These are phyloP conservation scores for Eupithecia abbreviata DNA, from an alignment of 2,888 invertebrate species.

Conservation along the genomic window DNA sequence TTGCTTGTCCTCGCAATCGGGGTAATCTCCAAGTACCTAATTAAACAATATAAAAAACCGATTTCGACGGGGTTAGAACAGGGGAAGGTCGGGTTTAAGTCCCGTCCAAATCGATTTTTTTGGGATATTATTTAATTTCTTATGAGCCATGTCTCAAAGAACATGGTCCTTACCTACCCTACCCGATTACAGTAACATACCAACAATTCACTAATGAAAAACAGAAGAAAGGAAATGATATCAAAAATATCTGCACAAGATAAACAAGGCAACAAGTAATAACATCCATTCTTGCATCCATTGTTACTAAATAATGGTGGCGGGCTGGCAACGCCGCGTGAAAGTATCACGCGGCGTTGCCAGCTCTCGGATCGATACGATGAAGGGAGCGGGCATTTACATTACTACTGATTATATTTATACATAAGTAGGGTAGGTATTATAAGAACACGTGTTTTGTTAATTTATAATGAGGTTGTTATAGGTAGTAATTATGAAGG, in stretches of 20 bases:
- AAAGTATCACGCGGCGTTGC: slow-evolving; percentile 54
- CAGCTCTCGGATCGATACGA: slow-evolving; percentile 42
- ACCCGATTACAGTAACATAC: background rate
- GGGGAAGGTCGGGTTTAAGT: too few species aligned
- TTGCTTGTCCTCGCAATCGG: too few species aligned
- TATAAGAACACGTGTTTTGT: slow-evolving; percentile 26
- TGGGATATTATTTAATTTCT: too few species aligned
- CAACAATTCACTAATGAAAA: slow-evolving; percentile 9
- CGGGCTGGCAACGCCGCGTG: slow-evolving; percentile 72
- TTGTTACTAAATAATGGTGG: slow-evolving; percentile 61
- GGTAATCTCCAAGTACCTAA: too few species aligned
- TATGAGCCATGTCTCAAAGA: background rate
- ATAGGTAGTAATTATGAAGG: background rate
- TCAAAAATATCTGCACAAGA: slow-evolving; percentile 33
- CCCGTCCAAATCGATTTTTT: too few species aligned
- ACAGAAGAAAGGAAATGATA: slow-evolving; percentile 17
- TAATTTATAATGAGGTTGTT: slow-evolving; percentile 4
- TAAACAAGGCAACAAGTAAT: slow-evolving; percentile 65
- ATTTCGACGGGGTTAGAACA: too few species aligned
- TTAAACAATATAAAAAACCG: too few species aligned
- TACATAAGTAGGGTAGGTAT: slow-evolving; percentile 4
- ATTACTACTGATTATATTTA: slow-evolving; percentile 20
- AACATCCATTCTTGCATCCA: slow-evolving; percentile 56
- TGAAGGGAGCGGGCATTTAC: slow-evolving; percentile 32
- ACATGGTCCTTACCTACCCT: background rate